Evolutionary conservation across 1,140 invertebrate species (phyloP), one percentile per base, ranked within the genome.

Genomic region (Ptiloglossa arizonensis): DNA sequence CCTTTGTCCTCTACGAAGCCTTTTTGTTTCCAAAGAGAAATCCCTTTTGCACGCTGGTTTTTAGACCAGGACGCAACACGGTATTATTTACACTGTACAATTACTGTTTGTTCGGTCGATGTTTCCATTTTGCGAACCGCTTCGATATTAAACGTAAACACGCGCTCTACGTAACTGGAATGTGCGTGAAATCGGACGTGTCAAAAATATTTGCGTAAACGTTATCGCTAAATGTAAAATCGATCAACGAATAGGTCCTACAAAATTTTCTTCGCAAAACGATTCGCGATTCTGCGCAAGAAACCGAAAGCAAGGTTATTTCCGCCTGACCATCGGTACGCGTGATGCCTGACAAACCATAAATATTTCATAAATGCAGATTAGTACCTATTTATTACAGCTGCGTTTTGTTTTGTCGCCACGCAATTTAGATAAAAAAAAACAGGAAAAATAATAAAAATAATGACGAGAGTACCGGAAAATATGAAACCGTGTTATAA

Each of bases 11-110:
- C 17, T n/a, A 22, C 48, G 2, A 69, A 24, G 19, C 38, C 27
- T 69, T 60, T 68, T 68, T 52, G 22, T 35, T 13, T 1, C 22
- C 22, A 50, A 75, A 76, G 73, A 76, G 66, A 76, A 76, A 76
- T 44, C 71, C 27, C 35, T 17, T 54, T 66, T 66, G 19, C 27
- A 66, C 32, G 32, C 17, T 17, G 19, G 38, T 44, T 75, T 48
- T 60, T 76, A n/a, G 35, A 32, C 0, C 11, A 17, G 27, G 5
- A 0, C 44, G 3, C 24, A 4, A 48, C 6, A 54, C 17, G 19
- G 8, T 13, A 15, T 19, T 50, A 64, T n/a, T 62, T 50, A 24
- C 5, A 48, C 15, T 1, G 9, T 15, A 2, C 15, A 29, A 27
- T 35, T 35, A n/a, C 22, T 5, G 2, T 24, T 52, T 15, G 19